Base-by-base conservation (phyloP, 2,888 invertebrate genomes). In the Tridacna gigas region DNA sequence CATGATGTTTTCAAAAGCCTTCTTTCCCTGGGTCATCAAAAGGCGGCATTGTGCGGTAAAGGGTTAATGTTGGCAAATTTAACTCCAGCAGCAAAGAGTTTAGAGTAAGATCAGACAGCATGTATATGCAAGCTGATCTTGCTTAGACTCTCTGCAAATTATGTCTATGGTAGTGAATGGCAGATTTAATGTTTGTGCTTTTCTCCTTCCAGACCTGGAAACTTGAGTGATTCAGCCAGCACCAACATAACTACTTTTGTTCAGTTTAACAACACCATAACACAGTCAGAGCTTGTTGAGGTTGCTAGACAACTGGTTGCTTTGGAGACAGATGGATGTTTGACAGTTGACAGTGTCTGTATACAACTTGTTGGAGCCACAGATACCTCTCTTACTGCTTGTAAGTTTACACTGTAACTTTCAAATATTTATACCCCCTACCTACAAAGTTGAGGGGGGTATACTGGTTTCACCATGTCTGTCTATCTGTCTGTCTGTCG, bases 181-280 rank as follows among this genome's bases (percentile, higher is more conserved):
- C n/a, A n/a, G n/a, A n/a, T n/a, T n/a, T n/a, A n/a, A n/a, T n/a
- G n/a, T n/a, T n/a, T n/a, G n/a, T n/a, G 7, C 7, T 4, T 37
- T 37, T 37, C 37, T 37, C 63, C 13, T 71, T 71, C 11, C 51
- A 71, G 71, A 71, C 12, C 71, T 22, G 71, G 71, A 25, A 71
- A 71, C 51, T 15, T 71, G 48, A 71, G 51, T 26, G 51, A 71
- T 65, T 15, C 25, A 37, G 28, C 45, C 5, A 83, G 77, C 45
- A 78, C 71, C 25, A 26, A 56, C 51, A 78, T 84, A 28, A 47
- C 67, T n/a, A 74, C 84, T n/a, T 77, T 74, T 12, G 74, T 82
- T 20, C 66, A 75, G 74, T 84, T 82, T n/a, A 84, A 84, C 69
- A 66, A 47, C 3, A 79, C 82, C 15, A 22, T 79, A 12, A 66